These are phyloP conservation scores for Geotrypetes seraphini DNA, from an alignment of 2,797 vertebrate species.

Conservation along the genomic window DNA sequence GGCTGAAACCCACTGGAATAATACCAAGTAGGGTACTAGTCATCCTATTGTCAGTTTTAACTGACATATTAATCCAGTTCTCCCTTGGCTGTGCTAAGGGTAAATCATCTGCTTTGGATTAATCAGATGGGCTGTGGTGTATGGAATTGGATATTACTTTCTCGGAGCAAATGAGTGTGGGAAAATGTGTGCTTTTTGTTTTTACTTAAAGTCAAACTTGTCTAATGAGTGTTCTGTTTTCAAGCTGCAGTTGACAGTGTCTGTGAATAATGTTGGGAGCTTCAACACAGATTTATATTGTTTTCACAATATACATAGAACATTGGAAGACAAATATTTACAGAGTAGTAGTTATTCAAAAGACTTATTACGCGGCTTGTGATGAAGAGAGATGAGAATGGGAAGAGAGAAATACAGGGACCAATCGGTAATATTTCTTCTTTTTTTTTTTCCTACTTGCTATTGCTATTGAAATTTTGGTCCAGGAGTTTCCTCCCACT, in stretches of 20 bases:
- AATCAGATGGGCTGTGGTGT: conserved; percentile 23
- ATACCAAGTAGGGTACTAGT: conserved; percentile 22
- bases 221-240: too few species aligned
- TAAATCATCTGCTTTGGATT: conserved; percentile 23
- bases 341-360: neutral
- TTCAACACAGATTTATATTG: too few species aligned
- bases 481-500: too few species aligned
- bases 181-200: conserved; percentile 21
- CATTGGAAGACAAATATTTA: neutral
- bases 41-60: conserved; percentile 39
- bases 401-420: conserved; percentile 5
- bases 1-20: conserved; percentile 29
- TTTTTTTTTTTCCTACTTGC: too few species aligned
- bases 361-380: neutral
- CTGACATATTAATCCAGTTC: conserved; percentile 50
- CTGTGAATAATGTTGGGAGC: too few species aligned
- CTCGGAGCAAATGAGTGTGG: conserved; percentile 9
- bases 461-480: too few species aligned
- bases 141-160: conserved; percentile 2
- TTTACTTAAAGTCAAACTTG: neutral
- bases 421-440: neutral
- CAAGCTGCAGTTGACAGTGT: too few species aligned
- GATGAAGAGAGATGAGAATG: neutral
- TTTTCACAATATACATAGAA: neutral
- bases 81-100: conserved; percentile 23